phyloP scores from a whole-genome alignment of 2,113 vertebrate species.

The Cricetomys ansorgei region DNA sequence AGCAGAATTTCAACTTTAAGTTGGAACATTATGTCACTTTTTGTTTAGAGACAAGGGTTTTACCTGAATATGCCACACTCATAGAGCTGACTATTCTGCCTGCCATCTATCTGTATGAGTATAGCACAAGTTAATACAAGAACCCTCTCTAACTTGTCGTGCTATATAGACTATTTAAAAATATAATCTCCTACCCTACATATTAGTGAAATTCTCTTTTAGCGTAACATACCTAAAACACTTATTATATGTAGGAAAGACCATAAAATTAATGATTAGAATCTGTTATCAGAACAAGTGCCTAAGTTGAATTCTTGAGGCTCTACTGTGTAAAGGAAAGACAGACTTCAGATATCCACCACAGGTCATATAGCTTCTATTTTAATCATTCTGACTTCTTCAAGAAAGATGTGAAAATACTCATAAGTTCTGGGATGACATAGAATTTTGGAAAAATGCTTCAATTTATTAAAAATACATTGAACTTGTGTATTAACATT shows the following conservation, averaged over 20 bases:
- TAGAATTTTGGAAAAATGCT: constrained; percentile 49
- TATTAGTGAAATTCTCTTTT: constrained; percentile 17
- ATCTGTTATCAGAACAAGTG: background rate
- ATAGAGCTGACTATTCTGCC: background rate
- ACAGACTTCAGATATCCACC: constrained; percentile 8
- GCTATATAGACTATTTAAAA: background rate
- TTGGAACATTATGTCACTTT: background rate
- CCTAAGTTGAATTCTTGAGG: background rate
- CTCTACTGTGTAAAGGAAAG: background rate
- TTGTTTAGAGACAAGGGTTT: constrained; percentile 15
- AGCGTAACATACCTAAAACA: background rate
- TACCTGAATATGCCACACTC: constrained; percentile 23
- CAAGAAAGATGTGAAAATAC: constrained; percentile 25
- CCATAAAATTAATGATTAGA: constrained; percentile 2
- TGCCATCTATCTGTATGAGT: background rate
- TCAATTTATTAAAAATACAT: constrained; percentile 49
- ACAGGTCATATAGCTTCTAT: background rate
- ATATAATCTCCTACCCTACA: background rate
- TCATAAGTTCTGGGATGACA: constrained; percentile 40
- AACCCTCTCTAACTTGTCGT: background rate
- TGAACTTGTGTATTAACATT: constrained; percentile 34
- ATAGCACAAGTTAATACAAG: background rate
- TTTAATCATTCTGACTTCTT: constrained; percentile 32
- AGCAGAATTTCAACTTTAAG: background rate
- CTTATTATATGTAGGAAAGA: background rate